Evolutionary conservation across 2,888 invertebrate species (phyloP), one percentile per base, ranked within the genome.

Genomic region (Lasioglossum pauxillum): DNA sequence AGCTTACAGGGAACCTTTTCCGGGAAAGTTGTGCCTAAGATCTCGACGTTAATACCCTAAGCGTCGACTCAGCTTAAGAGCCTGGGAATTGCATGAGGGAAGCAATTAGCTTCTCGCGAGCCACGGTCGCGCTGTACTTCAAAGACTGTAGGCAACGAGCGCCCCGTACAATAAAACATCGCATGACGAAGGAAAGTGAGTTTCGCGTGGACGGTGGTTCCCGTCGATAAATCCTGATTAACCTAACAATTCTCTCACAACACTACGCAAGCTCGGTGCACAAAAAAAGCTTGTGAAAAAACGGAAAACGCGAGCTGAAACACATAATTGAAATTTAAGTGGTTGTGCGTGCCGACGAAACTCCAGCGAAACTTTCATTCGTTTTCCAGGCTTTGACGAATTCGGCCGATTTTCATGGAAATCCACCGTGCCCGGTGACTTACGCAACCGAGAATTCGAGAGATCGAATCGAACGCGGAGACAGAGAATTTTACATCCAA

Each of bases 271-370:
- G 7, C 7, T 1, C 64, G 5, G 16, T 7, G 19, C 7, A 19
- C 16, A 19, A 67, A 16, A 31, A 31, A 31, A 14, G 14, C 5
- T 5, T 5, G 27, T 3, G 31, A 27, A 16, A 31, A 31, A 14
- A 64, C 7, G 14, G 7, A 31, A 64, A 64, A 27, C 31, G 16
- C 41, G 8, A 31, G 35, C 44, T 1, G 2, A 7, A 31, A 23
- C 2, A 44, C 12, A 44, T 74, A 74, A 84, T 82, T 69, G 84
- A 83, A 78, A 83, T 78, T 78, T 71, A 82, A 82, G 77, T 71
- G 23, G 35, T 16, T 2, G 8, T 7, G 10, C 72, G 35, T 38
- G 41, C 41, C 44, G 35, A 57, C 31, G 38, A 78, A 49, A 46
- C 31, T 27, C 41, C 44, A 27, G 46, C 46, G 46, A 46, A 46